Percentiles rank a stretch among this genome's conserved stretches.
Evolutionary conservation across 64 coral and sea anemone species (phyloP).

Genomic region (Dendronephthya gigantea): DNA sequence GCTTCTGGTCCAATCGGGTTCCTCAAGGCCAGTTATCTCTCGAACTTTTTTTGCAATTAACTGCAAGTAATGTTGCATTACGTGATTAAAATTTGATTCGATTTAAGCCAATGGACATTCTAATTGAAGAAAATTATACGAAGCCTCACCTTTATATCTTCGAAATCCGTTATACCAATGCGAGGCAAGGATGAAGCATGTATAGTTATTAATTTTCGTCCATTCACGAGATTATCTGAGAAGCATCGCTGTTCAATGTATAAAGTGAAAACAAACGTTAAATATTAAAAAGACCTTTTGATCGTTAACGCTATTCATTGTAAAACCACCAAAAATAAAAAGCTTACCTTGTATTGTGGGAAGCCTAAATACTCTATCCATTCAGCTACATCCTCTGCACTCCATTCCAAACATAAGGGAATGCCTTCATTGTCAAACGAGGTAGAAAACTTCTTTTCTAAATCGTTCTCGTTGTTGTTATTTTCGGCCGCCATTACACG

Average conservation of each 20-base stretch:
- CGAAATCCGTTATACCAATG: constrained; percentile 84
- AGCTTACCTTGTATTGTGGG: constrained; percentile 66
- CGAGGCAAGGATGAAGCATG: constrained; percentile 80
- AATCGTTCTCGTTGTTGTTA: background rate
- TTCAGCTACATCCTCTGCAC: constrained; percentile 72
- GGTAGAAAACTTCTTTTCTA: background rate
- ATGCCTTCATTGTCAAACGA: constrained; percentile 78
- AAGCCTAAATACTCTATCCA: constrained; percentile 89
- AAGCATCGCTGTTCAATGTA: constrained; percentile 26
- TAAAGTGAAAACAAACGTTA: background rate
- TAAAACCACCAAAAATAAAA: background rate
- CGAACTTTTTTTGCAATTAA: constrained; percentile 59
- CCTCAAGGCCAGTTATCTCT: constrained; percentile 58
- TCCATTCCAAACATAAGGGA: constrained; percentile 72
- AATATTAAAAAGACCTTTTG: background rate
- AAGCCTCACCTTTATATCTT: constrained; percentile 69
- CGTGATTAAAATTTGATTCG: too few relatives aligned
- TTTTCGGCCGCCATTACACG: constrained; percentile 2
- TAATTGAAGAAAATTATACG: background rate
- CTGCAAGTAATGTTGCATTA: constrained; percentile 14
- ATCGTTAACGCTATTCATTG: background rate
- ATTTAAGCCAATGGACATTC: too few relatives aligned
- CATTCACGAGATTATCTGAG: constrained; percentile 73
- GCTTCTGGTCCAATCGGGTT: constrained; percentile 85
- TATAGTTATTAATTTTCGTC: constrained; percentile 65